phyloP scores from a whole-genome alignment of 35 echinoderm and acorn worm genomes.

The Acanthaster planci region DNA sequence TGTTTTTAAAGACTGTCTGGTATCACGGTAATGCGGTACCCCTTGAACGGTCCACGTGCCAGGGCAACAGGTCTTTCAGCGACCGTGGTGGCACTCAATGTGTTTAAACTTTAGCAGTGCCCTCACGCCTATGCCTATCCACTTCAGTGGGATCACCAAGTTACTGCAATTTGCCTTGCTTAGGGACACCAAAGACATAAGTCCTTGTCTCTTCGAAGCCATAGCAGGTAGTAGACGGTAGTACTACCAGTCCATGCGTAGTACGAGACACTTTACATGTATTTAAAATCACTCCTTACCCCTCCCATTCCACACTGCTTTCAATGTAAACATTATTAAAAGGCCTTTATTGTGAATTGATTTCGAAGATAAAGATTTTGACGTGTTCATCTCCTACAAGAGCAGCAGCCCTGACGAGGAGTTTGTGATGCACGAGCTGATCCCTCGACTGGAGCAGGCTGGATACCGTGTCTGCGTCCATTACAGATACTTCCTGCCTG shows the following conservation, averaged over 20 bases:
- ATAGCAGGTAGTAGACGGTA: not conserved
- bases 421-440: conserved; percentile 16
- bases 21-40: too few relatives aligned
- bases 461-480: conserved; percentile 35
- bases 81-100: too few relatives aligned
- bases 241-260: not conserved
- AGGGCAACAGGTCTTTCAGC: too few relatives aligned
- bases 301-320: not conserved
- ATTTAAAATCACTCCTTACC: not conserved
- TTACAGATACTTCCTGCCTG: conserved; percentile 34
- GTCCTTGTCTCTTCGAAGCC: not conserved
- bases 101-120: too few relatives aligned
- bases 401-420: conserved; percentile 24
- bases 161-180: too few relatives aligned
- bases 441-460: conserved; percentile 22
- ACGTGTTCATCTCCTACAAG: conserved; percentile 41
- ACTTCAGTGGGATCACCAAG: too few relatives aligned
- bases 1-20: too few relatives aligned
- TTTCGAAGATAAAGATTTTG: conserved; percentile 29
- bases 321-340: not conserved
- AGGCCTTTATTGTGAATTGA: not conserved
- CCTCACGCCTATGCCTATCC: too few relatives aligned
- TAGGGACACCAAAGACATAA: not conserved
- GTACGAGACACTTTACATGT: not conserved
- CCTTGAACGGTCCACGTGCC: too few relatives aligned